Conservation (phyloP, 1,140 invertebrate species). For the Ooceraea biroi region DNA sequence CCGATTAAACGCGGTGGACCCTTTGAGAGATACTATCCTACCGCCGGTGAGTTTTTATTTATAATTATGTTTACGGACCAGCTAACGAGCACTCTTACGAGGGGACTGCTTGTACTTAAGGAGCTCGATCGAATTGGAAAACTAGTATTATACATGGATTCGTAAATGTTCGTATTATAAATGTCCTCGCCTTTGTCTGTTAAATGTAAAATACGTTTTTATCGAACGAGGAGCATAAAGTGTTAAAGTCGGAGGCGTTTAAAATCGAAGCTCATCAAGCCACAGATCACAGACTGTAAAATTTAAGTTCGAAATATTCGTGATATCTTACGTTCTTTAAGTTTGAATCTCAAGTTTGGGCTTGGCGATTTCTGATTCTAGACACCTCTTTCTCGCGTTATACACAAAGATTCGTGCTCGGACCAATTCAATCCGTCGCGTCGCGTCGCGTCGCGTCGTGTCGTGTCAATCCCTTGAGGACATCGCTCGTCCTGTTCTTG, state of each 20-base stretch:
- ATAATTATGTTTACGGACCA: constrained; percentile 82
- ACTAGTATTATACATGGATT: constrained; percentile 46
- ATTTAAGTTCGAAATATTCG: constrained; percentile 15
- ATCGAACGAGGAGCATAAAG: neutral
- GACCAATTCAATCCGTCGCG: neutral
- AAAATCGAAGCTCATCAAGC: constrained; percentile 37
- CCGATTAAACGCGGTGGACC: constrained; percentile 91
- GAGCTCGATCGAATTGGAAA: constrained; percentile 40
- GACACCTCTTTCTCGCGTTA: constrained; percentile 28
- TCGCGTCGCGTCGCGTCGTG: neutral
- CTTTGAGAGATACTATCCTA: constrained; percentile 92
- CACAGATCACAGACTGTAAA: neutral
- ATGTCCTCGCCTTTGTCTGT: constrained; percentile 40
- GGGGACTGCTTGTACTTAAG: constrained; percentile 50
- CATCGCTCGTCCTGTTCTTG: constrained; percentile 37
- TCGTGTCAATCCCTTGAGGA: constrained; percentile 42
- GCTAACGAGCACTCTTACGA: constrained; percentile 54
- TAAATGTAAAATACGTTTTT: neutral
- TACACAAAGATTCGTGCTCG: constrained; percentile 7
- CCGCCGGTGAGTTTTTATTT: constrained; percentile 90
- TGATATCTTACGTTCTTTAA: neutral
- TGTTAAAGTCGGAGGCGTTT: neutral
- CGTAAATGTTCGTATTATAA: constrained; percentile 43
- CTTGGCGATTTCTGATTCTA: constrained; percentile 44
- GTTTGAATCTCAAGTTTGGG: constrained; percentile 10